Conservation (phyloP, 1,140 invertebrate species). For the Monomorium pharaonis region DNA sequence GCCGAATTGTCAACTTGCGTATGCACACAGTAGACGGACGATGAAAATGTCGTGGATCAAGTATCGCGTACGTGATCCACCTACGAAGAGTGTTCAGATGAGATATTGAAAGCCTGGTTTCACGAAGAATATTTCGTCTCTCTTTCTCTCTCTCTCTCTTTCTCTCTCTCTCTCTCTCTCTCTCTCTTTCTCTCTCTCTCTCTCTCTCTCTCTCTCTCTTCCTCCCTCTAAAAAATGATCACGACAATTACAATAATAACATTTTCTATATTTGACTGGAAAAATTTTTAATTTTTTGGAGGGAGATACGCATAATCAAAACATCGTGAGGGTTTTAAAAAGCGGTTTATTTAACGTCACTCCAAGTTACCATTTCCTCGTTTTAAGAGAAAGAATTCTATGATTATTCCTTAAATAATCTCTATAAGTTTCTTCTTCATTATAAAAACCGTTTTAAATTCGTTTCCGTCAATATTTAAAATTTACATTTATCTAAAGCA, state of each 20-base stretch:
- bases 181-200: too few species aligned
- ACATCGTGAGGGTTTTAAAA: neutral
- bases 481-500: neutral
- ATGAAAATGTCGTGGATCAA: conserved; percentile 13
- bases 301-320: conserved; percentile 1
- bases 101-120: neutral
- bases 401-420: conserved; percentile 5
- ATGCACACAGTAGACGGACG: conserved; percentile 2
- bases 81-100: neutral
- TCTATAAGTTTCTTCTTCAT: neutral
- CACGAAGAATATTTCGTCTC: neutral
- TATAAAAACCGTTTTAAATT: neutral
- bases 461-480: neutral
- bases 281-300: neutral
- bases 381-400: neutral
- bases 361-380: neutral
- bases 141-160: too few species aligned
- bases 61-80: conserved; percentile 27
- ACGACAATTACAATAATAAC: neutral
- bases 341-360: neutral
- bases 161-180: too few species aligned
- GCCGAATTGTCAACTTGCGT: conserved; percentile 29
- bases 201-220: neutral
- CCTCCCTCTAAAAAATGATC: neutral
- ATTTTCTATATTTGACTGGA: neutral